Evolutionary conservation across 1,140 invertebrate species (phyloP), one percentile per base, ranked within the genome.

Genomic region (Contarinia nasturtii): DNA sequence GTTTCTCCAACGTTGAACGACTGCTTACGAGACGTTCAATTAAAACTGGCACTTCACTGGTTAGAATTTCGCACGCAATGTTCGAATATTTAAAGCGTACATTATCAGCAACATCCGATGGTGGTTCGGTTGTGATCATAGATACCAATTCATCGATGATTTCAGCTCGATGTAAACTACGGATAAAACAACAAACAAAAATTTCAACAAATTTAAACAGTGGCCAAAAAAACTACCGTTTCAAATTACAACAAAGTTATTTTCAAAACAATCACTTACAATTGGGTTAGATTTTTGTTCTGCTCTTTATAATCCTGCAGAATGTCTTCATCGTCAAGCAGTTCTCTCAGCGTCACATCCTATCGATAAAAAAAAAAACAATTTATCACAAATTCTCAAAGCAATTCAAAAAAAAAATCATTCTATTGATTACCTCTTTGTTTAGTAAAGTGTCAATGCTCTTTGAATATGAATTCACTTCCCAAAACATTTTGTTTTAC

Each of bases 251-350:
- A 45, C 12, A 48, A 41, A n/a, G n/a, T 36, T 34, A 15, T 21
- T 19, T 48, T 43, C 21, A 44, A 17, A 34, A 36, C 11, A 17
- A 15, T 38, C 49, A 80, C 86, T 86, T 76, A 94, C 90, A 85
- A 94, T 57, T 88, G 86, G 52, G 94, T 75, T 48, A 97, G 69
- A 56, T 82, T 86, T 65, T 84, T 87, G 65, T 93, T 94, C 62
- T 87, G 85, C 51, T 77, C 79, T 72, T 89, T 91, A 65, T 90
- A 93, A 75, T 97, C 90, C 65, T 92, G 87, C 50, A 97, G 72
- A 58, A 96, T 85, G 66, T 94, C 87, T 63, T 93, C 89, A 66
- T 91, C 84, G 62, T 95, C 86, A 71, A 96, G 75, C 48, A 97
- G 70, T 64, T 91, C 85, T 55, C 79, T 75, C 44, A 97, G 69